Evolutionary conservation across 2,888 invertebrate genomes (phyloP).

Genomic region (Eupithecia abbreviata): DNA sequence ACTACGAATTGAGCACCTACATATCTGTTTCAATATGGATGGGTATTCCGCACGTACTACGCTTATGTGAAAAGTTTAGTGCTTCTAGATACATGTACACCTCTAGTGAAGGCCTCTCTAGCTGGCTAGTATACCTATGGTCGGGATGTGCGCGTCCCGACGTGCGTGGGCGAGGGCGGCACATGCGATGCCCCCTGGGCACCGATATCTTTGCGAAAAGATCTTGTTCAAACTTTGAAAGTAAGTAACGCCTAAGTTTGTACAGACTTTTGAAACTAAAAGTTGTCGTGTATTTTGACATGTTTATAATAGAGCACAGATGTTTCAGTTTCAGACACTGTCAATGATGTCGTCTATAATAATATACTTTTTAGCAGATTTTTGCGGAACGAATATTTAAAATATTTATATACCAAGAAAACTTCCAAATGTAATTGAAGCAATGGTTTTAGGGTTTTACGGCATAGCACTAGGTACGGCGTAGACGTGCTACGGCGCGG

Average conservation of each 20-base stretch:
- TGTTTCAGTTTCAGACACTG: neutral
- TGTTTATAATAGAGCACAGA: neutral
- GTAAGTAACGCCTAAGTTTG: neutral
- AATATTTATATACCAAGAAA: no score
- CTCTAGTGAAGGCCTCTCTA: neutral
- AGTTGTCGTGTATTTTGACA: neutral
- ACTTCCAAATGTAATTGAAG: no score
- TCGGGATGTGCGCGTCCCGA: neutral
- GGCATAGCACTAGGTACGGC: neutral
- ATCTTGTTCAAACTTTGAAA: neutral
- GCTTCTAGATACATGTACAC: neutral
- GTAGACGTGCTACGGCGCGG: neutral
- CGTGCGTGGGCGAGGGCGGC: constrained; percentile 2
- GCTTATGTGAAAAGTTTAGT: constrained; percentile 23
- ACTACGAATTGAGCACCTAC: neutral
- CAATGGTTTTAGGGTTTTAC: neutral
- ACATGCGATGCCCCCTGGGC: neutral
- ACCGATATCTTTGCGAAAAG: neutral
- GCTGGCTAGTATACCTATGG: no score
- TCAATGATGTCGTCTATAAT: no score
- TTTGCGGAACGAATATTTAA: no score
- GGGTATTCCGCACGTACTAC: constrained; percentile 10
- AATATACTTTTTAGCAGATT: no score
- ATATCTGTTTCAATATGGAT: neutral
- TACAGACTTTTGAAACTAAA: neutral